Conservation (phyloP, 2,797 vertebrate genomes). For the Apodemus agrarius region DNA sequence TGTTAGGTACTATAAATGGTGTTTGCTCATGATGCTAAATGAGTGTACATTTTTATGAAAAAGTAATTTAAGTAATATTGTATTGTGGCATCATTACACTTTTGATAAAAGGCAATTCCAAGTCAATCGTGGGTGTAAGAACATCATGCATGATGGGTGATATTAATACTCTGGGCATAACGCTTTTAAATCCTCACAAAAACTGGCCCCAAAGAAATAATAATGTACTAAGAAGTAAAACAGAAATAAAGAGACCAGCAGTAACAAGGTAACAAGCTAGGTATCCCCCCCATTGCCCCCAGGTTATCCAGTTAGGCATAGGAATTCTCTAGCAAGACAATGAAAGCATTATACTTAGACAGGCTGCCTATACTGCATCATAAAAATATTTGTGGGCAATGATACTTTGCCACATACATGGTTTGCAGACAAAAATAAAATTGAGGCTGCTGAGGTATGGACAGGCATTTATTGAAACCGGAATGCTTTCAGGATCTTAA, state of each 20-base stretch:
- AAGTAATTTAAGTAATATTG: slow-evolving; percentile 28
- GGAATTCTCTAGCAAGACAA: background rate
- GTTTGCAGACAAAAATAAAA: slow-evolving; percentile 47
- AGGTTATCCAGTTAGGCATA: background rate
- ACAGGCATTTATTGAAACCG: background rate
- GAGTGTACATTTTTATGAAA: background rate
- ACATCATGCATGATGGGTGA: background rate
- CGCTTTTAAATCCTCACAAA: slow-evolving; percentile 44
- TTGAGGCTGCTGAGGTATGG: background rate
- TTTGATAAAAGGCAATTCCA: slow-evolving; percentile 46
- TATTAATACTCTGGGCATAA: slow-evolving; percentile 7
- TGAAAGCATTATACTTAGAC: background rate
- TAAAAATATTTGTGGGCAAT: slow-evolving; percentile 25
- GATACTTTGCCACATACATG: slow-evolving; percentile 36
- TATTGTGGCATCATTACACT: background rate
- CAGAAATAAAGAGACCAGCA: background rate
- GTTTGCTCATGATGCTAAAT: slow-evolving; percentile 21
- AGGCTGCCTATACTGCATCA: background rate
- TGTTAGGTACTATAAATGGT: background rate
- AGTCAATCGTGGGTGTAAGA: slow-evolving; percentile 12
- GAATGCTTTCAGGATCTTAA: slow-evolving; percentile 28
- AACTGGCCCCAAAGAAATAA: slow-evolving; percentile 13
- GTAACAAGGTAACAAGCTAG: background rate
- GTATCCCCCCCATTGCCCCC: background rate
- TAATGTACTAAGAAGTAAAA: slow-evolving; percentile 28